phyloP scores from a whole-genome alignment of 1,140 invertebrate genomes.

The Lepeophtheirus salmonis region DNA sequence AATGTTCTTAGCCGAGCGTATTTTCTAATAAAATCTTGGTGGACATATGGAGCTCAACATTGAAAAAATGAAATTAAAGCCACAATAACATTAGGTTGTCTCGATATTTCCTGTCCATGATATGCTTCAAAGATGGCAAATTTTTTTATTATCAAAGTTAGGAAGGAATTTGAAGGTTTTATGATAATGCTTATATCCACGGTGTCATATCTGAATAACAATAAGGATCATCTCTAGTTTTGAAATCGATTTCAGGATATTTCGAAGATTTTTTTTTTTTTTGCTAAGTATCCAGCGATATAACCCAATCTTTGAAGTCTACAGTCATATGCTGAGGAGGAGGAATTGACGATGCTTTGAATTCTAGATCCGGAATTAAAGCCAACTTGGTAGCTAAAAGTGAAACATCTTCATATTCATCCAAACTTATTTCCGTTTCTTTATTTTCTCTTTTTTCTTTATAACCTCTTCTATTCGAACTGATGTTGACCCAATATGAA shows the following conservation, averaged over 20 bases:
- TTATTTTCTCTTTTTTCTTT: constrained; percentile 2
- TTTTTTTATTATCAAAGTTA: neutral
- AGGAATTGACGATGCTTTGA: neutral
- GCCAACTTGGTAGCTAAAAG: neutral
- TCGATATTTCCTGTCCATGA: neutral
- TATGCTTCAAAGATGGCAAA: neutral
- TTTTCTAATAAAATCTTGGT: neutral
- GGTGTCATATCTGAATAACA: neutral
- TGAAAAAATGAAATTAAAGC: neutral
- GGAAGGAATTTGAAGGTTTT: neutral
- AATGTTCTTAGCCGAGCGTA: neutral
- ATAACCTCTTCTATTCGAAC: neutral
- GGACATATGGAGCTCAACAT: neutral
- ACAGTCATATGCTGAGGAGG: neutral
- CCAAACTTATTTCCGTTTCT: neutral
- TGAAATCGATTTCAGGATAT: neutral
- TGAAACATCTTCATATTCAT: constrained; percentile 8
- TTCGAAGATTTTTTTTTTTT: neutral
- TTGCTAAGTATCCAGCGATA: neutral
- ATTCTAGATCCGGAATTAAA: neutral
- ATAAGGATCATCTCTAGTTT: neutral
- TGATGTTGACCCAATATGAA: neutral
- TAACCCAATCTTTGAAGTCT: neutral
- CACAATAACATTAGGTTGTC: neutral
- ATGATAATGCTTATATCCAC: neutral